These are phyloP conservation scores for Tetramorium bicarinatum DNA, from an alignment of 2,888 invertebrate genomes.

Conservation along the genomic window DNA sequence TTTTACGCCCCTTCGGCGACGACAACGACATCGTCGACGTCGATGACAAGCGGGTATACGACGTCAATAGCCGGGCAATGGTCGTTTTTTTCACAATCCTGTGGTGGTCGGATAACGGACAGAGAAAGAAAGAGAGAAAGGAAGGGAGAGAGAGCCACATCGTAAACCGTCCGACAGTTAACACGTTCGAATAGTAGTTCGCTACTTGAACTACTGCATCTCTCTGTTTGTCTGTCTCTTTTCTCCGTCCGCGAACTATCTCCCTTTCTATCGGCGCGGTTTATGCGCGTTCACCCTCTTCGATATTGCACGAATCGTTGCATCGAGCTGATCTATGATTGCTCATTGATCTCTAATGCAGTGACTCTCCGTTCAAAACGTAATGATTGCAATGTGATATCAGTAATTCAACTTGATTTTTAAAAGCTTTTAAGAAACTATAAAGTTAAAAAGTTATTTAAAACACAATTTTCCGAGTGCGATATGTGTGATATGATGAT, in stretches of 20 bases:
- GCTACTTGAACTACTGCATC: slow-evolving; percentile 69
- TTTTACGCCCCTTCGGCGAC: slow-evolving; percentile 17
- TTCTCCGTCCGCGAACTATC: slow-evolving; percentile 10
- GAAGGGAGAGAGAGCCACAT: slow-evolving; percentile 56
- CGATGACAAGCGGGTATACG: slow-evolving; percentile 27
- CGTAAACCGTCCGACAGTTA: slow-evolving; percentile 72
- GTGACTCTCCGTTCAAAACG: background rate
- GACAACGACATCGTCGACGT: slow-evolving; percentile 31
- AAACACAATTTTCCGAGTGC: background rate
- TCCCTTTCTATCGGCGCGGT: slow-evolving; percentile 15
- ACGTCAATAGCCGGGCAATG: slow-evolving; percentile 38
- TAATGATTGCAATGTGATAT: background rate
- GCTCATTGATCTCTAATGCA: background rate
- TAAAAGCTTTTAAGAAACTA: background rate
- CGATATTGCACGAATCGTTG: slow-evolving; percentile 18
- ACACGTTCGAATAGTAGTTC: slow-evolving; percentile 67
- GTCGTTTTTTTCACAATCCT: slow-evolving; percentile 47
- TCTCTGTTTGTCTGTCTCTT: slow-evolving; percentile 5
- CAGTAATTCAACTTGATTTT: background rate
- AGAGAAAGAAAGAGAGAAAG: slow-evolving; percentile 44
- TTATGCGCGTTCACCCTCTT: slow-evolving; percentile 28
- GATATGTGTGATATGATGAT: background rate
- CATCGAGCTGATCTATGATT: background rate
- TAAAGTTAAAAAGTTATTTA: background rate
- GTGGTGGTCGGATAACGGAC: slow-evolving; percentile 43